Evolutionary conservation across 2,888 invertebrate genomes (phyloP), one percentile per base, ranked within the genome.

Genomic region (Pterobdella sp.): DNA sequence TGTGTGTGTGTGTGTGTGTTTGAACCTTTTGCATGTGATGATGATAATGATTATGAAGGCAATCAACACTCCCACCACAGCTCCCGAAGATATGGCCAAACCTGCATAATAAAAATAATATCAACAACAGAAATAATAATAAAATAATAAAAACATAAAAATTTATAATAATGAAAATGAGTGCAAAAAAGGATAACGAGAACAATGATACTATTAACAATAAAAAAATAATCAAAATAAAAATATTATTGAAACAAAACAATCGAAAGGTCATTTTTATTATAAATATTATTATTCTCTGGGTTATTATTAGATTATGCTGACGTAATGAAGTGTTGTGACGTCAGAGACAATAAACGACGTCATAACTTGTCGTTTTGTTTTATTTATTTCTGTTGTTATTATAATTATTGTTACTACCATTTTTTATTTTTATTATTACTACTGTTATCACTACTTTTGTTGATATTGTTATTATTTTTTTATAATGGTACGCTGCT

Each of bases 41-140:
- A 52, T 71, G 63, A 71, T 32, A 29, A 71, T 71, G 71, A 71
- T 63, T n/a, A 71, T 22, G 35, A 71, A 71, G 71, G 71, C 71
- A 26, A 71, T 71, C 35, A 71, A 32, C 10, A 71, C 63, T 0
- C 71, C 71, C 60, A 71, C 60, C 18, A 63, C 36, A 26, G 52
- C 71, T 7, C 71, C 71, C 0, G 71, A 52, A n/a, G 63, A 34
- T 32, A 71, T 71, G 36, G 71, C 71, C 29, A 71, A 60, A 32
- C 71, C 71, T 71, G 71, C 7, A 42, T 14, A 7, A 42, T 22
- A 42, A 42, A 42, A 7, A 42, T 22, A 42, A 42, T 22, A 42
- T 22, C 7, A 14, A 42, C 49, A 42, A 7, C 10, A 42, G 7
- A 42, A 7, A 42, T 22, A 42, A 42, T 14, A 7, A 42, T 42